phyloP scores from a whole-genome alignment of 2,797 vertebrate genomes.

The Manis javanica region DNA sequence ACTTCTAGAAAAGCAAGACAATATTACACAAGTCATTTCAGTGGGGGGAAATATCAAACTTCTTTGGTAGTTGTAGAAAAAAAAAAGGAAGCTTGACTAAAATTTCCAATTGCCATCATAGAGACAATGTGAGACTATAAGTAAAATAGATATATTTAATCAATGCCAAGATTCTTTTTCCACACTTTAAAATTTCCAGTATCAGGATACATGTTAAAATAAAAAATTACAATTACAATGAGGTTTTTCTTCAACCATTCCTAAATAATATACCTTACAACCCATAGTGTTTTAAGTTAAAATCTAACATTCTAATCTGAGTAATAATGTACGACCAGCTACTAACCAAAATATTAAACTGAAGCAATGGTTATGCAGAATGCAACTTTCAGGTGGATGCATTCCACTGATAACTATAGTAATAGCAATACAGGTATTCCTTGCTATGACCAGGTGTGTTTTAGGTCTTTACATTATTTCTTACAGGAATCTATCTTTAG shows the following conservation, averaged over 20 bases:
- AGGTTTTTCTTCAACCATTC: neutral
- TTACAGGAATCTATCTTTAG: neutral
- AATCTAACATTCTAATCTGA: conserved; percentile 35
- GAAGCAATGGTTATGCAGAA: neutral
- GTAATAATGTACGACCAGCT: neutral
- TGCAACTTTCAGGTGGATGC: neutral
- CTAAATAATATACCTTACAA: neutral
- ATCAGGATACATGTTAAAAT: conserved; percentile 3
- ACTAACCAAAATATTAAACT: conserved; percentile 49
- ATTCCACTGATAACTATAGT: neutral
- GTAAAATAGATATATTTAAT: conserved; percentile 11
- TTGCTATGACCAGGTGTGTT: neutral
- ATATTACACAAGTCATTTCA: neutral
- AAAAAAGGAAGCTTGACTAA: neutral
- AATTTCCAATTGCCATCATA: conserved; percentile 21
- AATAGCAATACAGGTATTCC: neutral
- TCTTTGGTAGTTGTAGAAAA: neutral
- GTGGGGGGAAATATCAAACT: neutral
- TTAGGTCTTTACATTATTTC: neutral
- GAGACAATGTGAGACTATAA: neutral
- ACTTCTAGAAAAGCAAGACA: neutral
- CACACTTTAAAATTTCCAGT: neutral
- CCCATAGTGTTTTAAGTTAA: neutral
- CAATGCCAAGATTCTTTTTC: conserved; percentile 32
- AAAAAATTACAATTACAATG: neutral